Evolutionary conservation across 1,140 invertebrate species (phyloP), one percentile per base, ranked within the genome.

Genomic region (Drosophila eugracilis): DNA sequence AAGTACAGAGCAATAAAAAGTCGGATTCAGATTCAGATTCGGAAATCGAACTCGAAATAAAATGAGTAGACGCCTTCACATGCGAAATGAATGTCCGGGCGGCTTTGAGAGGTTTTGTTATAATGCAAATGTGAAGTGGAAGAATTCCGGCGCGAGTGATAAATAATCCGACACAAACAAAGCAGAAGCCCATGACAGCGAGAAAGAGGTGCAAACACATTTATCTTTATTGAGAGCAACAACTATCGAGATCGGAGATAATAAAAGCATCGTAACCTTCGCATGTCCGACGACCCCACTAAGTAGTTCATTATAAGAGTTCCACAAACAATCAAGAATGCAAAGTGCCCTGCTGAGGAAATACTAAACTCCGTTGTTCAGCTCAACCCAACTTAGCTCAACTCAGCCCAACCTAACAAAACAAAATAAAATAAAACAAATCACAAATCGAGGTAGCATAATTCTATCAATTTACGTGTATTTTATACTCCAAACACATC

Each of bases 71-170:
- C 57, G 50, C 72, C 75, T 75, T 69, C 67, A 60, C 70, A 75
- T 79, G 76, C 67, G 36, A 75, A 81, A 83, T 78, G 62, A 67
- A 69, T 78, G 45, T 71, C n/a, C 60, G 74, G 54, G 54, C 53
- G 57, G 54, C 54, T n/a, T 55, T 37, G 60, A 52, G 63, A 53
- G 65, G 50, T 72, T 71, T 60, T 70, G 47, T 74, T 85, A 72
- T 78, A 83, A 89, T 88, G 77, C 85, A 89, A 89, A 90, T 90
- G 49, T 34, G 45, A 52, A 66, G 48, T 65, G 75, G 66, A 70
- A 72, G 65, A 84, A 75, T 73, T 78, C 66, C 62, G 47, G 62
- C 54, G 52, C 70, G 48, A 83, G 62, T 88, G 78, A 70, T 75
- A 78, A 86, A 69, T 69, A 69, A 69, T 69, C 62, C 62, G 62